Conservation (phyloP, 1,140 invertebrate genomes). For the Condylostylus longicornis region DNA sequence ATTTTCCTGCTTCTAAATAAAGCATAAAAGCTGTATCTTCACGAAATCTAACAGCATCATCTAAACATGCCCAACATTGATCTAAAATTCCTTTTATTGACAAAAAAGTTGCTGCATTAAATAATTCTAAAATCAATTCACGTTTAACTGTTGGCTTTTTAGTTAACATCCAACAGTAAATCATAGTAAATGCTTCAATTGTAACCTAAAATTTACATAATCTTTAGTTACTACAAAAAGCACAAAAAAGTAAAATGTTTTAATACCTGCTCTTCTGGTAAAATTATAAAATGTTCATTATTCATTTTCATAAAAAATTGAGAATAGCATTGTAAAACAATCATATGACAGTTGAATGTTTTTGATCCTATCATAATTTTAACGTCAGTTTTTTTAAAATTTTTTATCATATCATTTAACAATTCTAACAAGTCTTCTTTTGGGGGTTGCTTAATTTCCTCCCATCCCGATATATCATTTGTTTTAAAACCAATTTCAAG, state of each 20-base stretch:
- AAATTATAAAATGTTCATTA: too few relatives aligned
- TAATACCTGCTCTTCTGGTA: too few relatives aligned
- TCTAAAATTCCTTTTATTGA: conserved; percentile 52
- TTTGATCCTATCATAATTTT: conserved; percentile 20
- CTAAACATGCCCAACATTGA: conserved; percentile 56
- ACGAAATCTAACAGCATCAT: conserved; percentile 47
- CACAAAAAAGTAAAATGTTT: too few relatives aligned
- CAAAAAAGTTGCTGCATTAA: conserved; percentile 47
- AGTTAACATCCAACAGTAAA: conserved; percentile 63
- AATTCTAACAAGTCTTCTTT: conserved; percentile 12
- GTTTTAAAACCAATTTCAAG: conserved; percentile 1
- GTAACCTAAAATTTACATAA: too few relatives aligned
- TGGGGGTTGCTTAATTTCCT: conserved; percentile 11
- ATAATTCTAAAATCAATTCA: conserved; percentile 51
- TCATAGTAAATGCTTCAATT: conserved; percentile 44
- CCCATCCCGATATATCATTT: conserved; percentile 13
- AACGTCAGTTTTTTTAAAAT: conserved; percentile 18
- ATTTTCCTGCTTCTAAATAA: conserved; percentile 43
- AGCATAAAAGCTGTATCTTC: conserved; percentile 54
- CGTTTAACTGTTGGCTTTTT: conserved; percentile 42
- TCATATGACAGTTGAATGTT: conserved; percentile 23
- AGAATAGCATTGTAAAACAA: conserved; percentile 23
- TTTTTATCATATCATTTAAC: conserved; percentile 19
- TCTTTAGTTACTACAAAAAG: too few relatives aligned
- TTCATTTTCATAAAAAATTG: too few relatives aligned